phyloP scores from a whole-genome alignment of 2,888 invertebrate genomes.

The Brenthis daphne region DNA sequence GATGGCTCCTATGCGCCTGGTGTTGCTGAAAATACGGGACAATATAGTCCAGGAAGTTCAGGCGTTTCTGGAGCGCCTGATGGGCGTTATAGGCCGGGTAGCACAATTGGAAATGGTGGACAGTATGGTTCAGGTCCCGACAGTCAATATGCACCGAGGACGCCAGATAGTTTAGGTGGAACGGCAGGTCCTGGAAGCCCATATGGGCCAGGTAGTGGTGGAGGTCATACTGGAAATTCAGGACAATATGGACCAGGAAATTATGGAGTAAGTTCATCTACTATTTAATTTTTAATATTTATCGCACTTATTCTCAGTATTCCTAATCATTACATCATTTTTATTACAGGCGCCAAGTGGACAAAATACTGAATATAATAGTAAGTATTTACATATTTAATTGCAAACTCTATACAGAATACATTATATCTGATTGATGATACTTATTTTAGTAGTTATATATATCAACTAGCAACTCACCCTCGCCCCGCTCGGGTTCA shows the following conservation, averaged over 20 bases:
- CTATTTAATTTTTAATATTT: conserved; percentile 7
- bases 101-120: neutral
- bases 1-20: conserved; percentile 28
- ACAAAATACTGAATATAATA: conserved; percentile 37
- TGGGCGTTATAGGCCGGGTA: neutral
- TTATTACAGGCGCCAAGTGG: conserved; percentile 40
- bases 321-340: neutral
- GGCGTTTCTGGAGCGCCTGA: conserved; percentile 16
- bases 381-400: conserved; percentile 31
- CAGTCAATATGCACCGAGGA: conserved; percentile 28
- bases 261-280: conserved; percentile 47
- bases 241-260: conserved; percentile 36
- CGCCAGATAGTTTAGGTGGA: conserved; percentile 27
- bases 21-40: conserved; percentile 12
- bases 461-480: no score
- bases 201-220: conserved; percentile 16
- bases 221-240: conserved; percentile 6
- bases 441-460: no score
- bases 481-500: no score
- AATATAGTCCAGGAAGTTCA: conserved; percentile 29
- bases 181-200: conserved; percentile 20
- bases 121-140: conserved; percentile 12
- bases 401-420: conserved; percentile 2
- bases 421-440: no score
- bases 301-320: neutral